phyloP scores from a whole-genome alignment of 2,888 invertebrate species.

The Actias luna region DNA sequence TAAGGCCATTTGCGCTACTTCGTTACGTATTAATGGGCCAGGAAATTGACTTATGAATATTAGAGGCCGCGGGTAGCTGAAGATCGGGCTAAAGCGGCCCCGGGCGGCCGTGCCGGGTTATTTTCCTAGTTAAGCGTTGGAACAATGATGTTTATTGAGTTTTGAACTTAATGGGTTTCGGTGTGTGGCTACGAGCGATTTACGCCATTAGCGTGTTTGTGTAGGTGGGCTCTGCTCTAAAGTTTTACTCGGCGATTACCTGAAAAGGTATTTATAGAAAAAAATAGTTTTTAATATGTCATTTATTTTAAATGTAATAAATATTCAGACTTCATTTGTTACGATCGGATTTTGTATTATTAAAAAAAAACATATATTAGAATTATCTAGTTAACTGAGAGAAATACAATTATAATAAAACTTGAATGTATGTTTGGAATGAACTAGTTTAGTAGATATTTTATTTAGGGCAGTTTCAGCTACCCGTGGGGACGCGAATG shows the following conservation, averaged over 20 bases:
- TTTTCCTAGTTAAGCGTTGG: conserved; percentile 77
- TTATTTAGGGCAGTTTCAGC: neutral
- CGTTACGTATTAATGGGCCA: conserved; percentile 82
- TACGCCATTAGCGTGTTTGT: conserved; percentile 71
- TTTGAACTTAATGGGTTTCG: conserved; percentile 73
- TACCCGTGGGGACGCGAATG: neutral
- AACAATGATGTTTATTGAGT: conserved; percentile 79
- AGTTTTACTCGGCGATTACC: conserved; percentile 18
- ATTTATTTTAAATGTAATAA: neutral
- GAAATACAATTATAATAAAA: neutral
- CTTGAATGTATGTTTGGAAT: neutral
- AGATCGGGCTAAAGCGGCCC: conserved; percentile 76
- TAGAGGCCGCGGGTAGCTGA: conserved; percentile 74
- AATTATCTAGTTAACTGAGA: too few relatives aligned
- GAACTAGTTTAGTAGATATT: neutral
- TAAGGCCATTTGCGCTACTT: conserved; percentile 82
- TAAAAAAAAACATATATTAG: too few relatives aligned
- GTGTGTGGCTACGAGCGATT: conserved; percentile 60
- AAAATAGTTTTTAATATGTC: too few relatives aligned
- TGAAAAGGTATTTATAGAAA: neutral
- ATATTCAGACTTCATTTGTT: neutral
- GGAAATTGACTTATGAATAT: conserved; percentile 83
- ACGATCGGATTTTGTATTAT: neutral
- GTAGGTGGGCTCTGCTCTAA: conserved; percentile 24
- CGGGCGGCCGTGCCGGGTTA: conserved; percentile 62